Evolutionary conservation across 2,113 vertebrate species (phyloP), one percentile per base, ranked within the genome.

Genomic region (Burhinus oedicnemus): DNA sequence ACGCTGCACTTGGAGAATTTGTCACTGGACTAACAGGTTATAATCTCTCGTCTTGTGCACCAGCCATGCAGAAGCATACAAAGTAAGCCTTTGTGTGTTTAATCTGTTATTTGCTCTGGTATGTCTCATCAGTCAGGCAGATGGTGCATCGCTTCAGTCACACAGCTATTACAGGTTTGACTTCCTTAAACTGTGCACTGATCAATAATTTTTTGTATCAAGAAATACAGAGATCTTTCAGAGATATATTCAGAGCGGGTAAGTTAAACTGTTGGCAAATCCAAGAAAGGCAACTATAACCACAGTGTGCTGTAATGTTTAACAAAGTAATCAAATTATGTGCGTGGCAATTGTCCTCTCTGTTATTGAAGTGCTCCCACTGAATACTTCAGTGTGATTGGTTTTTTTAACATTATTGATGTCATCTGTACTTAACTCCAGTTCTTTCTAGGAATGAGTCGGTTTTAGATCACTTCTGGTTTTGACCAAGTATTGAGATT

Each of bases 221-320:
- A 52, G 62, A 95, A 69, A 52, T 45, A 75, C 44, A 71, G 77
- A 76, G 25, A 66, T 86, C 77, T 92, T 95, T 93, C 30, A 77
- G 76, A 86, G 17, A 34, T 74, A 30, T 40, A 61, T 40, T 92
- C 4, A 5, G 51, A 77, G 76, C 44, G 87, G 66, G 11, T 74
- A 61, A 68, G 65, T 93, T 90, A 85, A 94, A 72, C 69, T 87
- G 60, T 42, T 74, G 94, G 66, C 83, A 90, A 76, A 89, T 95
- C 55, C 27, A 68, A 82, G 70, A 90, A 76, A 83, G 84, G 52
- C 16, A 87, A 10, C 85, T 93, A 15, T 92, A 87, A 89, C 55
- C 85, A 69, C 75, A 82, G 4, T 38, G 38, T 3, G 0, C 83
- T 93, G 36, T 40, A 16, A 30, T 65, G 27, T 68, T 82, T 62